These are phyloP conservation scores for Cylindroiulus punctatus DNA, from an alignment of 2,888 invertebrate species.

Conservation along the genomic window DNA sequence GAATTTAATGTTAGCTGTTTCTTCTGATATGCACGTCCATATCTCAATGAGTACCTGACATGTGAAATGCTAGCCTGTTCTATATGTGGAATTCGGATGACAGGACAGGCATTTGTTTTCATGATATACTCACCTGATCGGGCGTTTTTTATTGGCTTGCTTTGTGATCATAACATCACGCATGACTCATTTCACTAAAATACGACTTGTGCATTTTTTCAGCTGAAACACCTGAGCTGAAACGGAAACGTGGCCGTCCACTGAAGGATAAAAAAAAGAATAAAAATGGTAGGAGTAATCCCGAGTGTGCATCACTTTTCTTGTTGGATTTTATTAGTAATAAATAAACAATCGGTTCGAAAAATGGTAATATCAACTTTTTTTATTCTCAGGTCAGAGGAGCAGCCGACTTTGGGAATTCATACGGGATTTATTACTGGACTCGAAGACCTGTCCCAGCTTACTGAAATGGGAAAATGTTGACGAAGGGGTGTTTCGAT, in stretches of 20 bases:
- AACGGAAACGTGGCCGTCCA: slow-evolving; percentile 56
- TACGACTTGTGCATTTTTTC: neutral
- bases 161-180: neutral
- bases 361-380: neutral
- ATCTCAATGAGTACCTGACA: neutral
- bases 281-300: slow-evolving; percentile 55
- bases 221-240: slow-evolving; percentile 45
- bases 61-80: neutral
- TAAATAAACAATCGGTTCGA: neutral
- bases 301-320: neutral
- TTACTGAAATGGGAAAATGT: slow-evolving; percentile 90
- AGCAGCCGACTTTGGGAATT: slow-evolving; percentile 80
- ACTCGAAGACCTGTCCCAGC: slow-evolving; percentile 79
- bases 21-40: neutral
- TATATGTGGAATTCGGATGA: neutral
- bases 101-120: slow-evolving; percentile 14
- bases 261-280: slow-evolving; percentile 56
- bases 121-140: neutral
- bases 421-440: slow-evolving; percentile 80
- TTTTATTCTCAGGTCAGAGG: slow-evolving; percentile 64
- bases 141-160: neutral
- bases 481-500: slow-evolving; percentile 84
- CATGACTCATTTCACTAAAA: neutral
- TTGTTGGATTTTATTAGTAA: neutral
- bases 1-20: neutral